These are phyloP conservation scores for Gymnoscopelus braueri DNA, from an alignment of 2,797 vertebrate genomes.

Conservation along the genomic window DNA sequence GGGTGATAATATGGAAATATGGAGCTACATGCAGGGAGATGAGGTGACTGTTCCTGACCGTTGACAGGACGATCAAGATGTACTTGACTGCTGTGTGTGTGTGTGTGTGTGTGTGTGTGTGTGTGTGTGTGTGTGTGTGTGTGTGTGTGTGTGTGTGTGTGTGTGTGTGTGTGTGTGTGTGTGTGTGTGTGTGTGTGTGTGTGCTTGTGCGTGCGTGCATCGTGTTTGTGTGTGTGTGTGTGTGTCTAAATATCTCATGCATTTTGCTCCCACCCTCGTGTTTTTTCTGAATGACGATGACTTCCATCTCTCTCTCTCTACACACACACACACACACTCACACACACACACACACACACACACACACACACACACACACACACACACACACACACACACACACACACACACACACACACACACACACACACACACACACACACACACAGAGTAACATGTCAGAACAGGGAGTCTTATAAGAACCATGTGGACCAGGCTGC, in stretches of 20 bases:
- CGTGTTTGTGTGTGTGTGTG: slow-evolving; percentile 33
- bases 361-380: slow-evolving; percentile 22
- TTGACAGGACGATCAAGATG: slow-evolving; percentile 91
- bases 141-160: slow-evolving; percentile 28
- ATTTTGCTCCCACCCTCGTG: slow-evolving; percentile 17
- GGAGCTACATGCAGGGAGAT: slow-evolving; percentile 59
- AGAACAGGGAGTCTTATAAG: slow-evolving; percentile 76
- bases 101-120: slow-evolving; percentile 47
- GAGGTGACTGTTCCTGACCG: slow-evolving; percentile 71
- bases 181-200: slow-evolving; percentile 33
- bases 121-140: slow-evolving; percentile 10
- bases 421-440: slow-evolving; percentile 7
- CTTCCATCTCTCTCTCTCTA: not conserved
- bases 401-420: slow-evolving; percentile 1
- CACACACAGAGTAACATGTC: slow-evolving; percentile 9
- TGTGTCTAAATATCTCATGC: slow-evolving; percentile 59
- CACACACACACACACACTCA: not conserved
- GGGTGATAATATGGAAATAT: slow-evolving; percentile 71
- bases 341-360: slow-evolving; percentile 19
- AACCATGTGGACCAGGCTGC: slow-evolving; percentile 90
- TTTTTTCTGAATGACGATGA: slow-evolving; percentile 66
- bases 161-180: not conserved
- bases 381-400: slow-evolving; percentile 22
- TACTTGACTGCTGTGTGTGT: slow-evolving; percentile 78
- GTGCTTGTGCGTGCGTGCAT: not conserved